These are phyloP conservation scores for Caenorhabditis remanei DNA, from an alignment of 1,140 invertebrate species.

Conservation along the genomic window DNA sequence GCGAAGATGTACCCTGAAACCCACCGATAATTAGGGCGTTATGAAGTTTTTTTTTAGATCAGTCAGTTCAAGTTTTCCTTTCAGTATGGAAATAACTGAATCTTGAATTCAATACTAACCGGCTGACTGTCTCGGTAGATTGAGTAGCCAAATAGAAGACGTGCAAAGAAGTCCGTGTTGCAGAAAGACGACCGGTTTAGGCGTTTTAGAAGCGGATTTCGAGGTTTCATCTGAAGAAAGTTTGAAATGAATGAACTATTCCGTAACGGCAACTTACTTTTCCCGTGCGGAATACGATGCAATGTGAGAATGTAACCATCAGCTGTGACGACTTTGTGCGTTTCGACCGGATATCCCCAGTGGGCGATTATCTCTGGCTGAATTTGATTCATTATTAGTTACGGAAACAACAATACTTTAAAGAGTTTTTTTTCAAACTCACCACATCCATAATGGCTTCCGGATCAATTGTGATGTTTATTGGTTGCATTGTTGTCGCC, in stretches of 20 bases:
- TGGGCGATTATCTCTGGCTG: conserved; percentile 69
- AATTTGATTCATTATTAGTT: conserved; percentile 63
- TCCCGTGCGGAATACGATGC: conserved; percentile 82
- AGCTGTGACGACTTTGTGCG: conserved; percentile 82
- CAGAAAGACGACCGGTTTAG: conserved; percentile 78
- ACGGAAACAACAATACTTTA: neutral
- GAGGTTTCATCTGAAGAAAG: conserved; percentile 32
- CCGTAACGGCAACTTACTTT: conserved; percentile 68
- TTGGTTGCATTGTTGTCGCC: conserved; percentile 24
- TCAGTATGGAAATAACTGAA: neutral
- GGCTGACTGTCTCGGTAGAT: conserved; percentile 82
- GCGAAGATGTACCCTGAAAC: conserved; percentile 82
- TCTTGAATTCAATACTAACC: conserved; percentile 79
- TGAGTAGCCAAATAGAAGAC: conserved; percentile 85
- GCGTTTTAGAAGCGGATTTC: conserved; percentile 50
- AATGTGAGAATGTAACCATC: conserved; percentile 85
- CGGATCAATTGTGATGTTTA: conserved; percentile 65
- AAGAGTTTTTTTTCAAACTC: neutral
- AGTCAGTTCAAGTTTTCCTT: neutral
- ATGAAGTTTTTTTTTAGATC: neutral
- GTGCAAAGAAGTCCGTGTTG: conserved; percentile 86
- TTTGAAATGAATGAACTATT: neutral
- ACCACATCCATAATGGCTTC: conserved; percentile 69
- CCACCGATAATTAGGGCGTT: too few species aligned
- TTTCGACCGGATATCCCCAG: conserved; percentile 82